These are phyloP conservation scores for Bettongia penicillata DNA, from an alignment of 2,113 vertebrate species.

Conservation along the genomic window DNA sequence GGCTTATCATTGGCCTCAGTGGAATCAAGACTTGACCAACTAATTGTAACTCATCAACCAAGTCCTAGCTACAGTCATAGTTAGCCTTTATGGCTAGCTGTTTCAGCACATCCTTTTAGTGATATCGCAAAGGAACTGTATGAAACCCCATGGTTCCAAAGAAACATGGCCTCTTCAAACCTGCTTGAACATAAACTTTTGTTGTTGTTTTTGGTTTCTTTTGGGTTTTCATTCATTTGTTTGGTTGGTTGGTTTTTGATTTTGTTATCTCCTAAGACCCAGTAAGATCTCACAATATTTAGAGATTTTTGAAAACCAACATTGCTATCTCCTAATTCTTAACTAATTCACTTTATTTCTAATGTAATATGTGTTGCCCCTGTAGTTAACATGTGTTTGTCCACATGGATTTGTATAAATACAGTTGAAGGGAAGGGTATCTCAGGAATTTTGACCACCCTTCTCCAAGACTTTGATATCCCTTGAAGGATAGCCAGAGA, in stretches of 20 bases:
- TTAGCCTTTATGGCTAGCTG: no score
- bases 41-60: no score
- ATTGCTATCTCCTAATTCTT: neutral
- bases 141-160: neutral
- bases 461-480: neutral
- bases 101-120: no score
- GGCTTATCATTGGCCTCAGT: no score
- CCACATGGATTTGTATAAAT: neutral
- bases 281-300: neutral
- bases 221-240: no score
- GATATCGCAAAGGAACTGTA: neutral
- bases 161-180: neutral
- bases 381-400: neutral
- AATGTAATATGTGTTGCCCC: neutral
- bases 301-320: neutral
- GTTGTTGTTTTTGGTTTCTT: no score
- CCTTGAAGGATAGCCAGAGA: neutral
- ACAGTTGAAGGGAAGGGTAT: neutral
- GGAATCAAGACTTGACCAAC: no score
- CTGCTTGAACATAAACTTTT: neutral
- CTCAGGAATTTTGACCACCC: neutral
- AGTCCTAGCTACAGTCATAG: no score
- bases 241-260: neutral
- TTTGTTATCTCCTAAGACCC: neutral
- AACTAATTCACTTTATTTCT: neutral